These are phyloP conservation scores for Aplocera efformata DNA, from an alignment of 2,888 invertebrate genomes.

Conservation along the genomic window DNA sequence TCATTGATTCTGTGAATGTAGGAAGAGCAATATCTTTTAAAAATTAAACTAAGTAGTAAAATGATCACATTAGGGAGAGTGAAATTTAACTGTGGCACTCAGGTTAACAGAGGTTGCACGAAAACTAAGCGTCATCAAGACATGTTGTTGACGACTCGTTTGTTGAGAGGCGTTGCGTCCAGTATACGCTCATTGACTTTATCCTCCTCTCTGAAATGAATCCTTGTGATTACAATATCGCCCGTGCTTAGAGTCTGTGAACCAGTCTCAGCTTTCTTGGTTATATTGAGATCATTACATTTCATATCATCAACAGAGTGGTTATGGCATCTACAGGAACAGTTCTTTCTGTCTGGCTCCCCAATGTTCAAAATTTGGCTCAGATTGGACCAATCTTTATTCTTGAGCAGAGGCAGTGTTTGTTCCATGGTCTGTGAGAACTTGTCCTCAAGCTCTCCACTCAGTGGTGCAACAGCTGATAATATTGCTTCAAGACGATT, in stretches of 20 bases:
- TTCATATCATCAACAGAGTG: conserved; percentile 59
- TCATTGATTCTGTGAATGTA: conserved; percentile 36
- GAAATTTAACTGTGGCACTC: conserved; percentile 68
- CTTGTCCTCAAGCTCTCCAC: conserved; percentile 79
- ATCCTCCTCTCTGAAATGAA: conserved; percentile 80
- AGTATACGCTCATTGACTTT: conserved; percentile 68
- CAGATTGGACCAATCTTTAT: conserved; percentile 76
- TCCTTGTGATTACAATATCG: conserved; percentile 94
- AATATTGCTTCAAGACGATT: conserved; percentile 92
- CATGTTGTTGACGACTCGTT: conserved; percentile 65
- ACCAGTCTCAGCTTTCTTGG: conserved; percentile 78
- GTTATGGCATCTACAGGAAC: conserved; percentile 81
- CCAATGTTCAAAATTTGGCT: conserved; percentile 73
- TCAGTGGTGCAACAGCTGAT: conserved; percentile 87
- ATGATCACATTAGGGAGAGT: conserved; percentile 65
- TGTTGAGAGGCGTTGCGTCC: conserved; percentile 68
- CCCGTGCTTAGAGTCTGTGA: conserved; percentile 95
- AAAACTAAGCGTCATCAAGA: conserved; percentile 65
- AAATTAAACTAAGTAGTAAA: conserved; percentile 51
- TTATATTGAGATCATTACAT: conserved; percentile 72
- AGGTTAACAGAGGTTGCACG: conserved; percentile 54
- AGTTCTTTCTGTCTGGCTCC: conserved; percentile 68
- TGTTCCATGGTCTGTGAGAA: conserved; percentile 78
- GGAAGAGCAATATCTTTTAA: conserved; percentile 30
- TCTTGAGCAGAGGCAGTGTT: conserved; percentile 74